Conservation (phyloP, 2,113 vertebrate genomes). For the Copsychus sechellarum region DNA sequence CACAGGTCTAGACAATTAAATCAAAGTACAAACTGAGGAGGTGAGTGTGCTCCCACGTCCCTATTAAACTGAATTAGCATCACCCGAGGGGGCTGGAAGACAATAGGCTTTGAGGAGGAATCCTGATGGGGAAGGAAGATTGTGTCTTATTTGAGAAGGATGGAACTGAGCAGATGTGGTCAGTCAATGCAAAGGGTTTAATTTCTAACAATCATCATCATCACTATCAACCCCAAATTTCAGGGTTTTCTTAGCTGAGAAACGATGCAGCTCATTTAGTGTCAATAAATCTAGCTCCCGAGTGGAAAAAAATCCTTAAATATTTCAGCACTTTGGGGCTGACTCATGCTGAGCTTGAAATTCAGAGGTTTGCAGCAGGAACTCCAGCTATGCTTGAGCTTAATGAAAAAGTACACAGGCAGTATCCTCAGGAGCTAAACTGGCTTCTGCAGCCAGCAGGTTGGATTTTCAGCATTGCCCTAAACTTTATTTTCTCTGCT, state of each 20-base stretch:
- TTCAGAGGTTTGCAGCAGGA: conserved; percentile 46
- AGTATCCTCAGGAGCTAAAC: conserved; percentile 7
- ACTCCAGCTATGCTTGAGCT: conserved; percentile 30
- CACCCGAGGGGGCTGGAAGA: neutral
- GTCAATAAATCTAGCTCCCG: conserved; percentile 12
- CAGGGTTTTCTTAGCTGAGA: conserved; percentile 1
- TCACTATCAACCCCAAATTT: neutral
- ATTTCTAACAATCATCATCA: conserved; percentile 16
- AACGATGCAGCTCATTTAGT: neutral
- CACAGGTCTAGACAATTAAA: neutral
- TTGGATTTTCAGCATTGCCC: neutral
- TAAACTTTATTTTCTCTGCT: neutral
- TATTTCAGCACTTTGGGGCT: conserved; percentile 55
- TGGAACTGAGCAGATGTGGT: neutral
- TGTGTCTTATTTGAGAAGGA: neutral
- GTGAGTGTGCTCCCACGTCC: neutral
- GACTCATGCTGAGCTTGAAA: conserved; percentile 56
- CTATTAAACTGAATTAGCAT: conserved; percentile 16
- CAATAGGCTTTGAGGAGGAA: neutral
- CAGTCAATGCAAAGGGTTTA: neutral
- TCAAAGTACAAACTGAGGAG: neutral
- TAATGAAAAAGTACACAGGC: conserved; percentile 45
- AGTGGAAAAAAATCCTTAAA: conserved; percentile 42
- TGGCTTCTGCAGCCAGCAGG: conserved; percentile 1
- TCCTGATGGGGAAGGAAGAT: neutral